Evolutionary conservation across 2,797 vertebrate genomes (phyloP).

Genomic region (Aulostomus chinensis): DNA sequence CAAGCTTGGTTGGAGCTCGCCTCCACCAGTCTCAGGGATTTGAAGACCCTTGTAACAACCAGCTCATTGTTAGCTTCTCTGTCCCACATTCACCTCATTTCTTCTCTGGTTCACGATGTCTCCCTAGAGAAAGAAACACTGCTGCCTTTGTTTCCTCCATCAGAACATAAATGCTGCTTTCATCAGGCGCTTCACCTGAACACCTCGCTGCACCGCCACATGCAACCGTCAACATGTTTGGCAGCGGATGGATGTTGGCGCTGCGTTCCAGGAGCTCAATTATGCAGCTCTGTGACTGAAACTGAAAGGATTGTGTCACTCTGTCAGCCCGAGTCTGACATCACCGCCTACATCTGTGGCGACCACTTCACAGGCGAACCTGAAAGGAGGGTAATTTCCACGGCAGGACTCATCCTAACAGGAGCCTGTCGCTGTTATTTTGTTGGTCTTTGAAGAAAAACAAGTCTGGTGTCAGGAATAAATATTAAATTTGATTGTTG

Average conservation of each 20-base stretch:
- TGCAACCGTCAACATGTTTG: slow-evolving; percentile 1
- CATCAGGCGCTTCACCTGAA: slow-evolving; percentile 19
- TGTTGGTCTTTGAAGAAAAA: slow-evolving; percentile 16
- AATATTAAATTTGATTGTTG: slow-evolving; percentile 1
- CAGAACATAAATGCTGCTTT: background rate
- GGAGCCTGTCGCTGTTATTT: slow-evolving; percentile 11
- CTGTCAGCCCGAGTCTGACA: slow-evolving; percentile 40
- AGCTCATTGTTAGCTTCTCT: no score
- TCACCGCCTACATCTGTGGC: slow-evolving; percentile 18
- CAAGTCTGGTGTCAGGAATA: slow-evolving; percentile 1
- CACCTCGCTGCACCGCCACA: background rate
- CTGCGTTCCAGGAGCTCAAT: slow-evolving; percentile 21
- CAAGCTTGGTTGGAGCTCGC: no score
- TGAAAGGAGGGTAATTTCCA: slow-evolving; percentile 12
- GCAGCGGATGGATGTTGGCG: slow-evolving; percentile 24
- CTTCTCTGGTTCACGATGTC: no score
- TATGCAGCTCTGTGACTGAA: slow-evolving; percentile 14
- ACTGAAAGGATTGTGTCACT: slow-evolving; percentile 42
- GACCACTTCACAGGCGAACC: slow-evolving; percentile 26
- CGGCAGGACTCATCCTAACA: background rate
- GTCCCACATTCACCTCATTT: no score
- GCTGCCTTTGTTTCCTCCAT: background rate
- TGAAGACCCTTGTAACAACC: no score
- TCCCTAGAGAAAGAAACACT: no score
- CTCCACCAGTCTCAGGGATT: no score